Evolutionary conservation across 2,888 invertebrate genomes (phyloP), one percentile per base, ranked within the genome.

Genomic region (Eilema griseolum): DNA sequence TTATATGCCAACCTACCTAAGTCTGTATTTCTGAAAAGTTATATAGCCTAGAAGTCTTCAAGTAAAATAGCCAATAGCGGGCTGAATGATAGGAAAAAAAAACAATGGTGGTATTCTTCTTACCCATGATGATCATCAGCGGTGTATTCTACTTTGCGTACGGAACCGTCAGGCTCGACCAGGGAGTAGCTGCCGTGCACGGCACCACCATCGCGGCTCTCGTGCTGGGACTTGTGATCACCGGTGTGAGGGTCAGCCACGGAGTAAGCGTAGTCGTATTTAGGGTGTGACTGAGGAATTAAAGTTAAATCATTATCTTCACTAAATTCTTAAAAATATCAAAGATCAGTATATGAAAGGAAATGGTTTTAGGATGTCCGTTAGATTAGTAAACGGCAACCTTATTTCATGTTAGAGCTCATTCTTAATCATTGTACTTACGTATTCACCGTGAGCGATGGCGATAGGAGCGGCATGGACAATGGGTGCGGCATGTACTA

Each of bases 101-200:
- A n/a, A 16, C 14, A 37, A 24, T 7, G 23, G 12, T 52, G 20
- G 10, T 20, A 33, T n/a, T 26, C 7, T 73, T 46, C 91, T 91
- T 96, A 96, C 93, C 96, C 96, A 71, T 95, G 86, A 90, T 96
- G 96, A 89, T 96, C 95, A 76, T 96, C 96, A 84, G 96, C 96
- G 89, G 95, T 96, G 93, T 96, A 96, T 80, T 96, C 96, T 80
- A 96, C 96, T 84, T 96, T 96, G 89, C 96, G 95, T 75, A 96
- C 92, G 85, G 96, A 96, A 87, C 96, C 96, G 83, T 96, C 96
- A 70, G 96, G 96, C 84, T 96, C 96, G 69, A 96, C 96, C 64
- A 96, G 93, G 65, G 96, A 96, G 93, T 97, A 97, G 89, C 96
- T 96, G 74, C 97, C 97, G 85, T 96, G 96, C 62, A 97, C 97